Evolutionary conservation across 2,113 vertebrate genomes (phyloP).

Genomic region (Progne subis): DNA sequence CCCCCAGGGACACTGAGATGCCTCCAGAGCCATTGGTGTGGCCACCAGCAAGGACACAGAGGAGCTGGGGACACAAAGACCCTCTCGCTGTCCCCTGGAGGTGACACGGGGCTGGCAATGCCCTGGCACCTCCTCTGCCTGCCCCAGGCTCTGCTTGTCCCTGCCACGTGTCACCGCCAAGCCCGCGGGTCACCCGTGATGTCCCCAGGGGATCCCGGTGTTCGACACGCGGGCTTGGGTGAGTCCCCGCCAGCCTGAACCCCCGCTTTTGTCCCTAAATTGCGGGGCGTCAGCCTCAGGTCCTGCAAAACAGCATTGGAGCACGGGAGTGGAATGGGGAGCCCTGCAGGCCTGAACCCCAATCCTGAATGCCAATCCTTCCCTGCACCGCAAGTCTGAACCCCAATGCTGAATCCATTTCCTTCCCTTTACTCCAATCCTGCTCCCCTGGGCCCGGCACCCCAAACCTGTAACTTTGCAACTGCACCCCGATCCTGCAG

Average conservation of each 20-base stretch:
- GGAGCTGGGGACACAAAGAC: accelerated
- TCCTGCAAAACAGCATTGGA: not conserved
- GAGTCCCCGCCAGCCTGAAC: not conserved
- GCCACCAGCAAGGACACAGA: accelerated
- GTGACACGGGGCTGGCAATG: not conserved
- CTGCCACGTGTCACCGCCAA: accelerated
- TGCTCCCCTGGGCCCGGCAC: too few species aligned
- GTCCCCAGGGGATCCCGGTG: accelerated
- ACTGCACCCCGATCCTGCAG: not conserved
- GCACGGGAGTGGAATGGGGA: not conserved
- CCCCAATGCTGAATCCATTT: too few species aligned
- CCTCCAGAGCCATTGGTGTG: accelerated
- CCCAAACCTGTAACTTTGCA: not conserved
- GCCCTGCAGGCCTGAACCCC: not conserved
- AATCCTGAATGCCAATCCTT: too few species aligned
- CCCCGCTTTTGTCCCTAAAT: not conserved
- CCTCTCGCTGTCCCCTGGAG: accelerated
- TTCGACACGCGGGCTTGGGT: accelerated
- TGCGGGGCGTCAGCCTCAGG: accelerated
- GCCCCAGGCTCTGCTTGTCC: accelerated
- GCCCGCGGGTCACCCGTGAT: not conserved
- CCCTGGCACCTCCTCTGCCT: accelerated
- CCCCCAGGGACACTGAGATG: accelerated
- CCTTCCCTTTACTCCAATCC: not conserved
- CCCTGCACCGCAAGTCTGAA: too few species aligned